Base-by-base conservation (phyloP, 1,140 invertebrate species). In the Aphelenchoides fujianensis region DNA sequence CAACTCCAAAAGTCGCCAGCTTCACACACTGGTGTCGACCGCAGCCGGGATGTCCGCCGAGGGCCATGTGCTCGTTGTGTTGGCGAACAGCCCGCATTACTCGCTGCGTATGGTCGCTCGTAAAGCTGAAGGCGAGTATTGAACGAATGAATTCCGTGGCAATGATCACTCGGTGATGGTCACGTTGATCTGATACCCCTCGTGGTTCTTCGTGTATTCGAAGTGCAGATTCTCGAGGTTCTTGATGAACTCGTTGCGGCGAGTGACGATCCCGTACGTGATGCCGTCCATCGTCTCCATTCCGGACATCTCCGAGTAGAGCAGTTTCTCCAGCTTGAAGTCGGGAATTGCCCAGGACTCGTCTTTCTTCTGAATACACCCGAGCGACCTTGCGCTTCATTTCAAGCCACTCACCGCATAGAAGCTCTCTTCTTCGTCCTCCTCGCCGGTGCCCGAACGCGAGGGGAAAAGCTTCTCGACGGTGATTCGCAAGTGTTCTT, bases 1-100 rank as follows among this genome's bases (percentile, higher is more conserved):
- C 52, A 16, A 74, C 54, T n/a, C 74, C 74, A 41, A 74, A 74
- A 3, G 74, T 54, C 3, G 70, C 74, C 19, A 74, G 34, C 28
- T 76, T 75, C 2, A 76, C 70, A 48, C 73, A 74, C 28, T 77
- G 74, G 62, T 71, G 37, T 23, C 74, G 27, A 2, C 73, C 73
- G 16, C 34, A 72, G 16, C 74, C 73, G 36, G 74, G 37, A 27
- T 34, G 16, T 31, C 62, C 73, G 16, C 35, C 73, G 27, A 74
- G 30, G 3, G 41, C 73, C 34, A 74, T 23, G 27, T 74, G 74
- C 27, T 76, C 74, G 19, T 34, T 53, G 3, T 79, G 70, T 57
- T 77, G 64, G 7, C 73, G 74, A 32, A 31, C 28, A 27, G 55
- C 73, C 19, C 74, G 73, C 73, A 74, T 74, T 64, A 74, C 31